Base-by-base conservation (phyloP, 2,113 vertebrate species). In the Lophotis ruficrista region DNA sequence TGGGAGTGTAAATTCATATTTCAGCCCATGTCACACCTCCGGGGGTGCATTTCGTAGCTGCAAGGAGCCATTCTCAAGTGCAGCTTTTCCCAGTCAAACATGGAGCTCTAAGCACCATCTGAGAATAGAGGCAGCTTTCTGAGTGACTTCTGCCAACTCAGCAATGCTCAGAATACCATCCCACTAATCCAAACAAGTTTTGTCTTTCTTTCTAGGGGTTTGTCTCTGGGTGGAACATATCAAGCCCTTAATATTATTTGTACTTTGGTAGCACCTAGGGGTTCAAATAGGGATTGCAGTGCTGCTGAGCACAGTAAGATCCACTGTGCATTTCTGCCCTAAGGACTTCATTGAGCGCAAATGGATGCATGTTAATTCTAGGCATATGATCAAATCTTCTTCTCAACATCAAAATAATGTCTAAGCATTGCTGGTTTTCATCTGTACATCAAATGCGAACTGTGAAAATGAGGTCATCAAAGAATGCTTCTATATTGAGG, bases 181-280 rank as follows among this genome's bases (percentile, higher is more conserved):
- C 50, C 23, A 24, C 72, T 70, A 71, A 64, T 84, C 73, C 76
- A 82, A 71, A 64, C 33, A 82, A 62, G 81, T 15, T 57, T 64
- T 43, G 18, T 27, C 27, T 53, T 88, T 66, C 18, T 50, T 86
- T 76, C 28, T 57, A 62, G 28, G 23, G 14, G 28, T 30, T 72
- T 65, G 20, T 69, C 37, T 41, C 38, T 57, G 58, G 54, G 12
- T 68, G 60, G 58, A 62, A 66, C 53, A 85, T 37, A 30, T 37
- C n/a, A 54, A 23, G 24, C 72, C 33, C 23, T 81, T 53, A 38
- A 43, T 78, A 78, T 88, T 86, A 37, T 87, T 96, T 94, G 77
- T 89, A 37, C 45, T 76, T 73, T 65, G 57, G 48, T 89, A 96
- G 65, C 90, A 95, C 77, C 90, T 93, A 65, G 64, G 84, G 92